Conservation (phyloP, 2,113 vertebrate genomes). For the Perca schrenkii region DNA sequence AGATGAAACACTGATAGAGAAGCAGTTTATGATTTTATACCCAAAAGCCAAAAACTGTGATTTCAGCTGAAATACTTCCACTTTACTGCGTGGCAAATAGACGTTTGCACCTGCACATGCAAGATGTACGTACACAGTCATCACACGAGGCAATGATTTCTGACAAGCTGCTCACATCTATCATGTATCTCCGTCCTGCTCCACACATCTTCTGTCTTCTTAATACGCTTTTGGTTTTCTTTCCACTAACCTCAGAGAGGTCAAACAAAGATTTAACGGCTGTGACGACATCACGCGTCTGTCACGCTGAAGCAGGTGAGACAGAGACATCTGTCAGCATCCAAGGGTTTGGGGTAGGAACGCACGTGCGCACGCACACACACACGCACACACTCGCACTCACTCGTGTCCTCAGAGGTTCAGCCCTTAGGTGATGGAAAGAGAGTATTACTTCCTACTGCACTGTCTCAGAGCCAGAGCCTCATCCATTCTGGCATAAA, state of each 20-base stretch:
- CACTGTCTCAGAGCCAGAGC: conserved; percentile 40
- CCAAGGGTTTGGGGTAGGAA: conserved; percentile 42
- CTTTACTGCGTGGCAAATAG: background rate
- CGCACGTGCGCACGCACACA: conserved; percentile 18
- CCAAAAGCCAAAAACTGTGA: background rate
- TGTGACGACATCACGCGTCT: conserved; percentile 37
- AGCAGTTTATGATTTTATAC: background rate
- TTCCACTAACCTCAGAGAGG: conserved; percentile 5
- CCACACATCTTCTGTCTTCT: conserved; percentile 9
- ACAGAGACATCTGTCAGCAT: conserved; percentile 67
- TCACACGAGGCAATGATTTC: conserved; percentile 10
- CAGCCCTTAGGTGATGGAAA: conserved; percentile 58
- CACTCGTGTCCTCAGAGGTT: conserved; percentile 34
- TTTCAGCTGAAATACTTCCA: conserved; percentile 13
- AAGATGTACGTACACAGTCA: background rate
- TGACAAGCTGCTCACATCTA: conserved; percentile 18
- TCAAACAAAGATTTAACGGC: conserved; percentile 35
- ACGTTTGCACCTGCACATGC: background rate
- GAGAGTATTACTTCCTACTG: conserved; percentile 37
- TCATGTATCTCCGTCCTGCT: conserved; percentile 3
- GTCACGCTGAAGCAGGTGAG: conserved; percentile 35
- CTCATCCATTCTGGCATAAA: conserved; percentile 32
- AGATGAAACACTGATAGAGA: background rate
- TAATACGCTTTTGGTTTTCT: background rate
- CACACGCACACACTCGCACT: background rate